Conservation (phyloP, 2,113 vertebrate genomes). For the Oreotragus oreotragus region DNA sequence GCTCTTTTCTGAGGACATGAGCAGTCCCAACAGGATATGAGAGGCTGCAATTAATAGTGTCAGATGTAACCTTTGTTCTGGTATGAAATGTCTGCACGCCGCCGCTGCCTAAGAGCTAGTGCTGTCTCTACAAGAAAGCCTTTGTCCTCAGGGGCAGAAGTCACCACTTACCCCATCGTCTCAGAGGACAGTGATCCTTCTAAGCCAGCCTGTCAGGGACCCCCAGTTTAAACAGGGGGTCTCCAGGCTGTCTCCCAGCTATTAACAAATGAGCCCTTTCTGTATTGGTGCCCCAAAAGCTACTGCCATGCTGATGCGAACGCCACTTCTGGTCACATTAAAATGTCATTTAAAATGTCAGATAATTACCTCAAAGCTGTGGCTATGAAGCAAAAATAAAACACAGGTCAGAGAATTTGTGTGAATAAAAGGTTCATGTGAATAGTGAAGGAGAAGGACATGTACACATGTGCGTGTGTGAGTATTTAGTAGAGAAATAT, state of each 20-base stretch:
- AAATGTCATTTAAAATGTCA: not conserved
- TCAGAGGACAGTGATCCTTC: not conserved
- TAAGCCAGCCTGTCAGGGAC: not conserved
- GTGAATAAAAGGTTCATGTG: not conserved
- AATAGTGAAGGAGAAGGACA: not conserved
- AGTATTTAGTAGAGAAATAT: not conserved
- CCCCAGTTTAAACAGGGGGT: not conserved
- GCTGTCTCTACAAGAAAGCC: not conserved
- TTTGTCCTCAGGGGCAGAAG: not conserved
- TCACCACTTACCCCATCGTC: not conserved
- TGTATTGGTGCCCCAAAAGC: not conserved
- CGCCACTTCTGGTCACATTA: not conserved
- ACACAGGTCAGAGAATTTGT: not conserved
- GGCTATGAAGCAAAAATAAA: not conserved
- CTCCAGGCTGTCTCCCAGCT: not conserved
- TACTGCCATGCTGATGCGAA: not conserved
- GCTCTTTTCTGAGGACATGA: not conserved
- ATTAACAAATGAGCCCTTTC: not conserved
- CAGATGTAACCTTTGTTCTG: conserved; percentile 33
- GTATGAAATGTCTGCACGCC: not conserved
- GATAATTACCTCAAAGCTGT: not conserved
- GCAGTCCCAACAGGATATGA: not conserved
- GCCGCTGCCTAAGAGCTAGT: not conserved
- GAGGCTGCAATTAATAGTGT: not conserved
- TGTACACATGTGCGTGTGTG: fast-evolving